Base-by-base conservation (phyloP, 1,140 invertebrate species). In the Drosophila auraria region DNA sequence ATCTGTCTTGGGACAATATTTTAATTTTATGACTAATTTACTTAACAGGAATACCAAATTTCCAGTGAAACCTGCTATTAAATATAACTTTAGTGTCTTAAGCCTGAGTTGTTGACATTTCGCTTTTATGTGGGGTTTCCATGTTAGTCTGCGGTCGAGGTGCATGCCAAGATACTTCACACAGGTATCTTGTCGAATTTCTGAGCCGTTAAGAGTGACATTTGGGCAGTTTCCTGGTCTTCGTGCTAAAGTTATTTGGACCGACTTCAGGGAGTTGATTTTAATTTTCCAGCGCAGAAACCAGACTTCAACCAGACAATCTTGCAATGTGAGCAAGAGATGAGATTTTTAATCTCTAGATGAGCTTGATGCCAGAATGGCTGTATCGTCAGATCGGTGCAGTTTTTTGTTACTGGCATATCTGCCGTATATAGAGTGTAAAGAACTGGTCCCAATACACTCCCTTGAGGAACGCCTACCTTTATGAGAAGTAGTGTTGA, bases 241-340 rank as follows among this genome's bases (percentile, higher is more conserved):
- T 56, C 62, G 40, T 44, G 63, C 5, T 23, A 63, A 73, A 15
- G 63, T 66, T 33, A 53, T 49, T 51, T 50, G 49, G 9, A 14
- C 40, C 5, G 60, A 77, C 57, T 64, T 72, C 20, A 38, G 12
- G 5, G 50, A 14, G 57, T 71, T 77, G 7, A 58, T 33, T 47
- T 50, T 62, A 42, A 60, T 68, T 49, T 80, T 72, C 66, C 62
- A 76, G 1, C 17, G 42, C 42, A 59, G 27, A n/a, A 80, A 64
- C 56, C 69, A 73, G 36, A 3, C 33, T 69, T 78, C 50, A 58
- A 69, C 45, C 12, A 63, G 47, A 25, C 33, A 7, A 79, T 60
- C 50, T 65, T 44, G 9, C 25, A 45, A 14, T 71, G 49, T 20
- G 20, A 20, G 20, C 38, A 71, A 36, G 3, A 64, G 54, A n/a